Percentiles rank a stretch among this genome's conserved stretches.
phyloP scores from a whole-genome alignment of 2,797 vertebrate species.

The Gymnodraco acuticeps region DNA sequence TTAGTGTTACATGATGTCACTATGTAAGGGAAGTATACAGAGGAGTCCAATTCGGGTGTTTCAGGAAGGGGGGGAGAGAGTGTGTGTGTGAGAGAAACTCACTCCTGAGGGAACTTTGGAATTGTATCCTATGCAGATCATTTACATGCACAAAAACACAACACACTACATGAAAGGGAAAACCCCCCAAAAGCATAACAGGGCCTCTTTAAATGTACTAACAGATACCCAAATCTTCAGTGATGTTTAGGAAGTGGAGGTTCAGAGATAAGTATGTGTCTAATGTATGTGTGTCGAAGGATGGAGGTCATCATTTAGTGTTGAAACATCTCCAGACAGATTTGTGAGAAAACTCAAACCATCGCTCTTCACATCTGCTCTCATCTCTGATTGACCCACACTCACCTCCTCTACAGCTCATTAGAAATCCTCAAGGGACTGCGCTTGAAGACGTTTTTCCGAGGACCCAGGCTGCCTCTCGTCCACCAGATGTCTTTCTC shows the following conservation, averaged over 20 bases:
- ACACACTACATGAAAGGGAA: too few relatives aligned
- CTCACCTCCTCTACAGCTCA: conserved; percentile 62
- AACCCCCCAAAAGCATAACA: too few relatives aligned
- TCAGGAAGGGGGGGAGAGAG: too few relatives aligned
- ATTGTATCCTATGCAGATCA: too few relatives aligned
- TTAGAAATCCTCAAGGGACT: conserved; percentile 61
- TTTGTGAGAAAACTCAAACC: conserved; percentile 37
- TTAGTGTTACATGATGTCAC: too few relatives aligned
- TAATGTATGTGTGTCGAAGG: conserved; percentile 4
- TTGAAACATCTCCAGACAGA: conserved; percentile 41
- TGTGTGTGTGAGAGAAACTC: too few relatives aligned
- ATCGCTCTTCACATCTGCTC: conserved; percentile 61
- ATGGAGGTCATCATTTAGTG: conserved; percentile 34
- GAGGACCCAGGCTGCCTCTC: conserved; percentile 36
- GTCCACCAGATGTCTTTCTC: conserved; percentile 67
- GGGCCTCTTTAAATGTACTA: conserved; percentile 17
- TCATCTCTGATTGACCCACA: conserved; percentile 41
- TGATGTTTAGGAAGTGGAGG: neutral
- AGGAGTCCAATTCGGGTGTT: too few relatives aligned
- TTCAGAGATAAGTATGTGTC: conserved; percentile 4
- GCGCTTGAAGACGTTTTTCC: conserved; percentile 28
- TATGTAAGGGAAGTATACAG: too few relatives aligned
- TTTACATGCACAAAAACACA: too few relatives aligned
- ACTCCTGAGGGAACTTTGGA: too few relatives aligned
- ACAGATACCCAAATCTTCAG: conserved; percentile 7